Percentiles rank a stretch among this genome's conserved stretches.
Conservation (phyloP, 2,113 vertebrate genomes). For the Crypturellus undulatus region DNA sequence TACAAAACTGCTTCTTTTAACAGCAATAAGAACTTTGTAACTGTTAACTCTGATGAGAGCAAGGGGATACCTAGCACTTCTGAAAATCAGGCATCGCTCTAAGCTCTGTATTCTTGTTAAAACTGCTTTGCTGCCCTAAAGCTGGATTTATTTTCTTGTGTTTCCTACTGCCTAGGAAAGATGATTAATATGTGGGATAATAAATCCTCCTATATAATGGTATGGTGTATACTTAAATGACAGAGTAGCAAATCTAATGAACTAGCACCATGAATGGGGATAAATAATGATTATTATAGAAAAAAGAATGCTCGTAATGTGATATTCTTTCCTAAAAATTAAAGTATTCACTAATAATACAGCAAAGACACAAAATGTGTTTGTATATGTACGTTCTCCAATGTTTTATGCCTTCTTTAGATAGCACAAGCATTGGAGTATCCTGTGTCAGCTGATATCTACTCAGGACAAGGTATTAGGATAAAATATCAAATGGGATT, state of each 20-base stretch:
- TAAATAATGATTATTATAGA: constrained; percentile 61
- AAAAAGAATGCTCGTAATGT: constrained; percentile 12
- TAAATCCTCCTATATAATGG: background rate
- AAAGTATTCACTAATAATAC: background rate
- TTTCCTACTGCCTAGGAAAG: background rate
- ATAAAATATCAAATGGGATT: background rate
- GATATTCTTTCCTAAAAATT: constrained; percentile 39
- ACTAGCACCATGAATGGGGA: constrained; percentile 30
- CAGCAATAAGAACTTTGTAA: background rate
- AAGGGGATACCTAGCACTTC: background rate
- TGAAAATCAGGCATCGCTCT: background rate
- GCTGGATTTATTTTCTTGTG: background rate
- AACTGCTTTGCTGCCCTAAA: background rate
- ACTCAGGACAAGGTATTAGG: background rate
- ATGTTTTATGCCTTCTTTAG: background rate
- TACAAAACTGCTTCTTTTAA: background rate
- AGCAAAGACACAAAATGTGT: background rate
- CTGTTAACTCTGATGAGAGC: background rate
- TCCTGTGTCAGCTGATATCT: background rate
- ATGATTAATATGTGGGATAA: constrained; percentile 21
- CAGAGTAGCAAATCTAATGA: constrained; percentile 19
- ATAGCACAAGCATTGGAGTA: background rate
- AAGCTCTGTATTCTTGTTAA: background rate
- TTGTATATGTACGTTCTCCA: background rate
- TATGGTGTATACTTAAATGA: constrained; percentile 40